These are phyloP conservation scores for Leptestheria dahalacensis DNA, from an alignment of 1,140 invertebrate genomes.

Conservation along the genomic window DNA sequence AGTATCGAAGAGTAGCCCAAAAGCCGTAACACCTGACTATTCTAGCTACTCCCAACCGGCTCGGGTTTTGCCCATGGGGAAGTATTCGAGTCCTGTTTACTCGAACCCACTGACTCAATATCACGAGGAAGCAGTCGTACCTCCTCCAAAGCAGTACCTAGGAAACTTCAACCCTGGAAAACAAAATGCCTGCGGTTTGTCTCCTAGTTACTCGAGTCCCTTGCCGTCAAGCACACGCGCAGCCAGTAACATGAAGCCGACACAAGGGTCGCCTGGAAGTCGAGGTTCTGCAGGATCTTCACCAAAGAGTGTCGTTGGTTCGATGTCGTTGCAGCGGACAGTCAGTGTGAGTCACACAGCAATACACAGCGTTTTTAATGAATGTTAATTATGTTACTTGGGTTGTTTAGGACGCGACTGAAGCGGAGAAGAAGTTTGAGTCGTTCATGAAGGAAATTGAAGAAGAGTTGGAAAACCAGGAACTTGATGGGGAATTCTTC, in stretches of 20 bases:
- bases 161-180: no score
- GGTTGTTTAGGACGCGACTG: constrained; percentile 52
- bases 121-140: no score
- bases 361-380: background rate
- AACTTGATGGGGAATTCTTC: constrained; percentile 90
- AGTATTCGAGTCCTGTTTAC: no score
- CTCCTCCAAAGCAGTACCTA: no score
- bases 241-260: background rate
- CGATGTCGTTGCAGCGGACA: background rate
- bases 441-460: constrained; percentile 76
- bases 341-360: background rate
- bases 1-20: background rate
- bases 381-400: background rate
- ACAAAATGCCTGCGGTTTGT: no score
- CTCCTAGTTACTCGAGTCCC: background rate
- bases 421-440: constrained; percentile 80
- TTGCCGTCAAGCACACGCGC: background rate
- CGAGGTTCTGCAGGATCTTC: background rate
- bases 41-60: no score
- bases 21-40: no score
- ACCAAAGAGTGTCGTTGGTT: background rate
- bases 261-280: background rate
- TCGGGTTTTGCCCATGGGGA: no score
- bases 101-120: no score
- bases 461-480: constrained; percentile 86